These are phyloP conservation scores for Vanacampus margaritifer DNA, from an alignment of 2,113 vertebrate species.

Conservation along the genomic window DNA sequence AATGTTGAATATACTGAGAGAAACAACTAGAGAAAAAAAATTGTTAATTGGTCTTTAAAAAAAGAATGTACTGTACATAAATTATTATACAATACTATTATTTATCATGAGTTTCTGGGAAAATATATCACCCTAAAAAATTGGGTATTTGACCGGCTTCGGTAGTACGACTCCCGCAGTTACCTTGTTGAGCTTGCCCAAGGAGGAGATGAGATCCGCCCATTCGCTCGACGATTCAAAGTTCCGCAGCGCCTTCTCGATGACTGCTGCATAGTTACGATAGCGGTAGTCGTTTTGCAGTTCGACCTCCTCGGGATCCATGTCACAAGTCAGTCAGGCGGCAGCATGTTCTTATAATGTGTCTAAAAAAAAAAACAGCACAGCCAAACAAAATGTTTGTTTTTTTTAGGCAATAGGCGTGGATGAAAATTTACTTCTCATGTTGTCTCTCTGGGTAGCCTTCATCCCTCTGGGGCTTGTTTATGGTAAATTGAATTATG, in stretches of 20 bases:
- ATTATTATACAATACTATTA: too few relatives aligned
- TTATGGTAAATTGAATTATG: conserved; percentile 26
- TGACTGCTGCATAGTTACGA: conserved; percentile 85
- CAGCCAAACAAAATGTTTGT: background rate
- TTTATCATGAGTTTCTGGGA: too few relatives aligned
- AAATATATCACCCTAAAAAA: too few relatives aligned
- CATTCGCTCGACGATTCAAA: conserved; percentile 98
- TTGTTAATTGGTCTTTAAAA: too few relatives aligned
- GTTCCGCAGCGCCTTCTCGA: conserved; percentile 95
- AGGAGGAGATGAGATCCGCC: conserved; percentile 96
- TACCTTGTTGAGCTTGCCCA: conserved; percentile 99
- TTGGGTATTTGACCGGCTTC: too few relatives aligned
- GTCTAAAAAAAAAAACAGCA: conserved; percentile 8
- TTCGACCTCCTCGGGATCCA: conserved; percentile 93
- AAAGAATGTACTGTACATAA: too few relatives aligned
- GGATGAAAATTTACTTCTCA: background rate
- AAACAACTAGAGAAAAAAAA: too few relatives aligned
- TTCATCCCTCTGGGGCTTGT: background rate
- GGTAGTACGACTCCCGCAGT: background rate
- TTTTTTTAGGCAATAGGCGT: background rate
- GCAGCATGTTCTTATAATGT: conserved; percentile 64
- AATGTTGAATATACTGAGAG: too few relatives aligned
- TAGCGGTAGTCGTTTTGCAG: conserved; percentile 92
- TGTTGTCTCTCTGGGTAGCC: background rate
- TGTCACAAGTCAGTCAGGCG: conserved; percentile 64